phyloP scores from a whole-genome alignment of 2,113 vertebrate species.

The Trematomus loennbergii region DNA sequence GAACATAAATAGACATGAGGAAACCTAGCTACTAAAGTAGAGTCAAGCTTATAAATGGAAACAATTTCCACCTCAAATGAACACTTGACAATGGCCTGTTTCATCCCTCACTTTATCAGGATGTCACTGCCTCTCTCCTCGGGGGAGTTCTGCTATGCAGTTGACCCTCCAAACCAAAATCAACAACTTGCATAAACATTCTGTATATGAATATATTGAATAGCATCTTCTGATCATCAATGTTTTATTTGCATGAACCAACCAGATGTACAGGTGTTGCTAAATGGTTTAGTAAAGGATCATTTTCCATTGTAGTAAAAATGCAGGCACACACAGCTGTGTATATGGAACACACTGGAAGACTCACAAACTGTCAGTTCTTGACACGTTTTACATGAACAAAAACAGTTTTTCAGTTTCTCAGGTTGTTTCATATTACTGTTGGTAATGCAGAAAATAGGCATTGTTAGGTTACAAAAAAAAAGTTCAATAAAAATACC shows the following conservation, averaged over 20 bases:
- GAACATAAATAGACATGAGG: too few relatives aligned
- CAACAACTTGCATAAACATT: not conserved
- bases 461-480: not conserved
- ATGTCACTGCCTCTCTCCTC: not conserved
- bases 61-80: not conserved
- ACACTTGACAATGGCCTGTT: constrained; percentile 1
- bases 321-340: not conserved
- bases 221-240: not conserved
- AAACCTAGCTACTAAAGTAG: too few relatives aligned
- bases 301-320: not conserved
- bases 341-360: not conserved
- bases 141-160: not conserved
- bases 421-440: too few relatives aligned
- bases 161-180: not conserved
- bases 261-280: not conserved
- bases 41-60: not conserved
- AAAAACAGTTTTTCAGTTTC: not conserved
- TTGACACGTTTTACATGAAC: not conserved
- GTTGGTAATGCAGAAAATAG: not conserved
- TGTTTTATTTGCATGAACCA: not conserved
- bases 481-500: too few relatives aligned
- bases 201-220: too few relatives aligned
- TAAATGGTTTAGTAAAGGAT: not conserved
- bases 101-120: not conserved
- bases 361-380: not conserved